These are phyloP conservation scores for Phasianus colchicus DNA, from an alignment of 2,113 vertebrate species.

Conservation along the genomic window DNA sequence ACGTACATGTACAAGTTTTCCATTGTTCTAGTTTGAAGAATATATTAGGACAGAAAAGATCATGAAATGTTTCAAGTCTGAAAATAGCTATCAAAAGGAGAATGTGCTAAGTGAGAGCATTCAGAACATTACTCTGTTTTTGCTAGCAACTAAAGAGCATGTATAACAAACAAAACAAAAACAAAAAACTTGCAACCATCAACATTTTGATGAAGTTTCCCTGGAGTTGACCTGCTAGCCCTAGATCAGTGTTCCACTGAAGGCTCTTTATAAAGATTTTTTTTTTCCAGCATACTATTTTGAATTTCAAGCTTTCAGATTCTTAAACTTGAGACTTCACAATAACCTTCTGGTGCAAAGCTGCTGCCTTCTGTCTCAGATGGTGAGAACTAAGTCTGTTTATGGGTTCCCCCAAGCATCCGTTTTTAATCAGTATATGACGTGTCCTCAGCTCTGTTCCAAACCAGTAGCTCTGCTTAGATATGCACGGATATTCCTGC, in stretches of 20 bases:
- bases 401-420: not conserved
- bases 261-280: not conserved
- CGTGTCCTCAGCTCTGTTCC: not conserved
- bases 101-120: not conserved
- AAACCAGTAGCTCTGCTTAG: not conserved
- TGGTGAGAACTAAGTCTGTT: not conserved
- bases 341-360: not conserved
- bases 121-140: not conserved
- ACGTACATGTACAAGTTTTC: not conserved
- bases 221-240: not conserved
- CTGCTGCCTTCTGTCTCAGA: not conserved
- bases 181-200: accelerated
- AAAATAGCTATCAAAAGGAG: not conserved
- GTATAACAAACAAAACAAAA: not conserved
- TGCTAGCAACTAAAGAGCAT: not conserved
- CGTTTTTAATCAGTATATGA: not conserved
- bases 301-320: not conserved
- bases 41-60: not conserved
- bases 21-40: not conserved
- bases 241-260: not conserved
- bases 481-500: accelerated
- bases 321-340: not conserved
- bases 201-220: not conserved
- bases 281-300: not conserved
- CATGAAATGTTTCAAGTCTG: not conserved